phyloP scores from a whole-genome alignment of 2,888 invertebrate species.

The Rhingia rostrata region DNA sequence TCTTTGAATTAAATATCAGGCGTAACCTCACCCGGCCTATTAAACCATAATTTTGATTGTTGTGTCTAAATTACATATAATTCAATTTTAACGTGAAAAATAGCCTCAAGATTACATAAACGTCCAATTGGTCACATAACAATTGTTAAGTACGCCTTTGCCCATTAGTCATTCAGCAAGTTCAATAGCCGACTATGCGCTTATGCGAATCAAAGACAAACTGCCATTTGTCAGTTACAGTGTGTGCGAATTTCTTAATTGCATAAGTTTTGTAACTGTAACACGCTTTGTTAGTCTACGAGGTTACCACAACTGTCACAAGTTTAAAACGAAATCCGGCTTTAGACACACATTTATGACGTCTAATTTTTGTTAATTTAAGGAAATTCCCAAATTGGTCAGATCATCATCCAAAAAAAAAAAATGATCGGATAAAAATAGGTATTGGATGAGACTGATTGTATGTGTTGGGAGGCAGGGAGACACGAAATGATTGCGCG shows the following conservation, averaged over 20 bases:
- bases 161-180: not conserved
- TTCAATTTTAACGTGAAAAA: not conserved
- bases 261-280: not conserved
- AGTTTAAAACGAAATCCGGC: not conserved
- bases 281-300: not conserved
- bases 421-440: not conserved
- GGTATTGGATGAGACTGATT: not conserved
- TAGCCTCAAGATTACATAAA: not conserved
- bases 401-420: not conserved
- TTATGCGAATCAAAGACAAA: not conserved
- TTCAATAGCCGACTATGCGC: not conserved
- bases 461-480: not conserved
- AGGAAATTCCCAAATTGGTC: slow-evolving; percentile 5
- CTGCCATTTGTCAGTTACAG: not conserved
- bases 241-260: too few relatives aligned
- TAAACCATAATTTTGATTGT: too few relatives aligned
- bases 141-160: not conserved
- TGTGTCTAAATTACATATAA: too few relatives aligned
- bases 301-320: too few relatives aligned
- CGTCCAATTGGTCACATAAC: not conserved
- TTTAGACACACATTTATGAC: not conserved
- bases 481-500: not conserved
- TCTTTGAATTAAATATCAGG: too few relatives aligned
- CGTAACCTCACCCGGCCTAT: too few relatives aligned
- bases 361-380: not conserved